Base-by-base conservation (phyloP, 1,140 invertebrate species). In the Pristionchus pacificus region DNA sequence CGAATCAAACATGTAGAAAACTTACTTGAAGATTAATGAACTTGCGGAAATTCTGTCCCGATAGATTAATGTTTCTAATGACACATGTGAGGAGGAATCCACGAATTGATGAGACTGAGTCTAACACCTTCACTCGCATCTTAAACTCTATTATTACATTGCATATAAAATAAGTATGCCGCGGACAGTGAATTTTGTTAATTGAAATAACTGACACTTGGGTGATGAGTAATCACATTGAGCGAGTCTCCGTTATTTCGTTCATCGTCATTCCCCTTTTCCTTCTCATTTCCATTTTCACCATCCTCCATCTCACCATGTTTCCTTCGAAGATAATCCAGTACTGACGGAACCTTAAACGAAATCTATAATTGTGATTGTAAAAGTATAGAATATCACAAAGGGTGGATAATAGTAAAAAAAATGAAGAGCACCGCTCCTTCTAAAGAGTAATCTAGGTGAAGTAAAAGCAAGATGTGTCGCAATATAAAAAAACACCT, bases 21-120 rank as follows among this genome's bases (percentile, higher is more conserved):
- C 68, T 13, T n/a, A 72, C 70, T 69, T 75, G 74, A 63, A 71
- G 49, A 27, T 49, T 60, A 29, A 75, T 71, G 57, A 75, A 75
- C 32, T 75, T 74, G 29, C 68, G 73, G 33, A 75, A 68, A 14
- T 66, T 31, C 24, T 75, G 70, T 29, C 69, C 65, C n/a, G 30
- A 30, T 29, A 75, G 30, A 58, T 75, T 66, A 13, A 75, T 14
- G 38, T 75, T 68, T 29, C 68, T 59, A 31, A 75, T 29, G 24
- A 75, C 65, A 29, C 74, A 75, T 25, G 70, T 74, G 57, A 75
- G 70, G 1, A 75, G 63, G 64, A 74, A 63, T n/a, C 70, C 70
- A n/a, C 74, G 28, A 32, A 75, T 59, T 30, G 66, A 55, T 0
- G 27, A 3, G 3, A 75, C 70, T 49, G 74, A 67, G 2, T 33